phyloP scores from a whole-genome alignment of 2,797 vertebrate species.

The Eurystomus glaucurus region DNA sequence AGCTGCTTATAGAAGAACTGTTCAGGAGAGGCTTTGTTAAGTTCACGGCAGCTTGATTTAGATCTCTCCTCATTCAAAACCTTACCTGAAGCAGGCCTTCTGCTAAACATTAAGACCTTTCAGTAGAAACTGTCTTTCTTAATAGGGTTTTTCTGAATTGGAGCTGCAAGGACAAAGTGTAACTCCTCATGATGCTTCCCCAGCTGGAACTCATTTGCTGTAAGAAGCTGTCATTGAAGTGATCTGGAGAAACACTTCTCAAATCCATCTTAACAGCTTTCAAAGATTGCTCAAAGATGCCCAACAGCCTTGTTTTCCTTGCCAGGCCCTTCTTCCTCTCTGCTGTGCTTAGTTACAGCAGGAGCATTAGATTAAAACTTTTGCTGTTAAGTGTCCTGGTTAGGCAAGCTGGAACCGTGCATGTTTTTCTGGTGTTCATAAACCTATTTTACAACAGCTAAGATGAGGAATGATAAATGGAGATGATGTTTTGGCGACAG shows the following conservation, averaged over 20 bases:
- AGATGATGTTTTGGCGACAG: background rate
- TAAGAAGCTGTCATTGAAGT: background rate
- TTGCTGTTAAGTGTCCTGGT: background rate
- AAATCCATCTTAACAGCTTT: slow-evolving; percentile 29
- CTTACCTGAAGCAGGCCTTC: background rate
- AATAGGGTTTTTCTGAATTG: background rate
- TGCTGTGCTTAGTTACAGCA: background rate
- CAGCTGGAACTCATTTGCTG: slow-evolving; percentile 30
- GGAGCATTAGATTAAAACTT: background rate
- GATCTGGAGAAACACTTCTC: slow-evolving; percentile 20
- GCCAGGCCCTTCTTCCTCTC: background rate
- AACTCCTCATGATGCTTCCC: background rate
- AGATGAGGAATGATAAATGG: background rate
- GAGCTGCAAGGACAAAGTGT: background rate
- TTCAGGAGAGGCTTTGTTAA: background rate
- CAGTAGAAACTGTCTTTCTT: background rate
- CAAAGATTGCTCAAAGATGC: slow-evolving; percentile 9
- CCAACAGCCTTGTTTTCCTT: background rate
- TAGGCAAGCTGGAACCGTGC: background rate
- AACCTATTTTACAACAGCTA: background rate
- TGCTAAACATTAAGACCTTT: background rate
- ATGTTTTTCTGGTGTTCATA: background rate
- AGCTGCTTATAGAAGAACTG: background rate
- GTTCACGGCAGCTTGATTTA: background rate
- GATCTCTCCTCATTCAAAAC: slow-evolving; percentile 3